These are phyloP conservation scores for Cotesia vestalis DNA, from an alignment of 1,140 invertebrate species.

Conservation along the genomic window DNA sequence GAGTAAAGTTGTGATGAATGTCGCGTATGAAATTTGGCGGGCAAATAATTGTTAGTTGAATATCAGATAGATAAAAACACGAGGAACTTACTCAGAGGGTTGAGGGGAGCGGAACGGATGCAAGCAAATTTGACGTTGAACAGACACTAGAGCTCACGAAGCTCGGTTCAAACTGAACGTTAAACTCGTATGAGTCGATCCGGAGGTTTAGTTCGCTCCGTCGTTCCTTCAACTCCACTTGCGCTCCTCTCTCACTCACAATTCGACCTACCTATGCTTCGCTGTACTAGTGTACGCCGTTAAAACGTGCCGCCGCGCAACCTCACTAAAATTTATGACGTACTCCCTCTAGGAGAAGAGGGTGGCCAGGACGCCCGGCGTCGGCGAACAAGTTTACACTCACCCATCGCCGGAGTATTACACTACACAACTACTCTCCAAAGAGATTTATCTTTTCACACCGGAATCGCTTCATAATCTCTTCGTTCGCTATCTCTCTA, in stretches of 20 bases:
- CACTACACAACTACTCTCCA: neutral
- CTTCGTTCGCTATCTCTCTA: too few species aligned
- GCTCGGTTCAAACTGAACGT: conserved; percentile 39
- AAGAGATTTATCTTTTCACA: neutral
- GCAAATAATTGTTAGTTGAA: too few species aligned
- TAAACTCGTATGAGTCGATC: conserved; percentile 38
- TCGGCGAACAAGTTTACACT: neutral
- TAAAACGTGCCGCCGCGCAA: conserved; percentile 48
- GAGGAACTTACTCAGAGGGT: neutral
- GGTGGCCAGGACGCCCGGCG: conserved; percentile 33
- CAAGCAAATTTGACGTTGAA: conserved; percentile 27
- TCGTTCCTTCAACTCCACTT: conserved; percentile 48
- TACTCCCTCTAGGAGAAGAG: conserved; percentile 29
- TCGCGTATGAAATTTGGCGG: neutral
- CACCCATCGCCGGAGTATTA: neutral
- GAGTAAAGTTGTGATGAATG: neutral
- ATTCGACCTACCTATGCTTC: conserved; percentile 38
- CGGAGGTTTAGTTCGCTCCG: conserved; percentile 31
- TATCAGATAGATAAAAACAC: too few species aligned
- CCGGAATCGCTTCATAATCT: too few species aligned
- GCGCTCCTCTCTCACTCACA: conserved; percentile 40
- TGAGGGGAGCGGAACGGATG: neutral
- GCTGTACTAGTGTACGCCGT: neutral
- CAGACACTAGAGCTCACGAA: conserved; percentile 35
- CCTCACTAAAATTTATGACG: conserved; percentile 54